A percentile compares a stretch with the other conserved stretches of the same genome.
Conservation (phyloP, 2,888 invertebrate species). For the Beris chalybata region DNA sequence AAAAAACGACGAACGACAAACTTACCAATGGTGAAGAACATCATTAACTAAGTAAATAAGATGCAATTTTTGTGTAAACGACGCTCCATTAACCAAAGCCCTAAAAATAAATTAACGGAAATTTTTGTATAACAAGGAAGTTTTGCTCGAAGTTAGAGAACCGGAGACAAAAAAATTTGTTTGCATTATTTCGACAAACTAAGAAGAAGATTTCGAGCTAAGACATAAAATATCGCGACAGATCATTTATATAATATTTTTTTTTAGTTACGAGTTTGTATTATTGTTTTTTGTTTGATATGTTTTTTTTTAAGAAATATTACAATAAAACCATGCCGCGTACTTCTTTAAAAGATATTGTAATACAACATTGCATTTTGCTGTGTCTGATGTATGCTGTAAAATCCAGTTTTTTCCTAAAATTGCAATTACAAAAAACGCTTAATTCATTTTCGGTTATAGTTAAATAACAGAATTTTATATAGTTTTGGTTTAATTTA, state of each 20-base stretch:
- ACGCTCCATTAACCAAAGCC: slow-evolving; percentile 66
- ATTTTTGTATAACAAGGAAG: slow-evolving; percentile 46
- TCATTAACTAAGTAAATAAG: slow-evolving; percentile 99
- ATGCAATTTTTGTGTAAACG: slow-evolving; percentile 92
- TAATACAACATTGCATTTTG: slow-evolving; percentile 84
- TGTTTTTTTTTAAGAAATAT: slow-evolving; percentile 9
- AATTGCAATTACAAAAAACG: slow-evolving; percentile 58
- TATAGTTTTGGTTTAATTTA: neutral
- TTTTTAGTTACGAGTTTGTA: slow-evolving; percentile 2
- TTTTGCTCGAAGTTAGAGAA: slow-evolving; percentile 22
- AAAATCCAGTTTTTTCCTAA: slow-evolving; percentile 95
- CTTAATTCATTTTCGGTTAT: slow-evolving; percentile 46
- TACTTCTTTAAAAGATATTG: slow-evolving; percentile 89
- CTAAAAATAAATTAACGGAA: slow-evolving; percentile 58
- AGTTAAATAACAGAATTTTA: slow-evolving; percentile 20
- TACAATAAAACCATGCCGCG: slow-evolving; percentile 47
- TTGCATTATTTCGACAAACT: slow-evolving; percentile 11
- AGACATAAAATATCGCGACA: too few relatives aligned
- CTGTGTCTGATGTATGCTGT: slow-evolving; percentile 79
- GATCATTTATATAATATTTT: slow-evolving; percentile 3
- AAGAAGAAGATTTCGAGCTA: neutral
- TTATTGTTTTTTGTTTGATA: neutral
- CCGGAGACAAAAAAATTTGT: slow-evolving; percentile 19
- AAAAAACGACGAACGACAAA: slow-evolving; percentile 43
- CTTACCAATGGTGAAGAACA: slow-evolving; percentile 96